Conservation (phyloP, 2,113 vertebrate genomes). For the Aplodontia rufa region DNA sequence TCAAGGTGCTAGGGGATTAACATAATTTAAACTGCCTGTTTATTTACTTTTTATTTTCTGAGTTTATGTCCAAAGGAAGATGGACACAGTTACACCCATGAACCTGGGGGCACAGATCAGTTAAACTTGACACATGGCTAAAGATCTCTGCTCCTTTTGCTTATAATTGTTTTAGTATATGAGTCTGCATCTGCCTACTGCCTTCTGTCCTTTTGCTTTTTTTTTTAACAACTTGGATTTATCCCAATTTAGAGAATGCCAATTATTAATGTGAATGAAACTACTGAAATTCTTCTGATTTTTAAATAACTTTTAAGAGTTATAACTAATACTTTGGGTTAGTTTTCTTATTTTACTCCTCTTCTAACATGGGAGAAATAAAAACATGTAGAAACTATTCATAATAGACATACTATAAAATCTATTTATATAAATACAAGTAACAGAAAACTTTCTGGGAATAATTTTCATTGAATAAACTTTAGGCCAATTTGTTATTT, state of each 20-base stretch:
- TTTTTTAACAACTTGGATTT: conserved; percentile 52
- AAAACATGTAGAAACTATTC: background rate
- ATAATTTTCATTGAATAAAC: conserved; percentile 65
- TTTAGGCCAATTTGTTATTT: conserved; percentile 55
- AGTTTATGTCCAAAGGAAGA: background rate
- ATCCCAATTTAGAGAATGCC: background rate
- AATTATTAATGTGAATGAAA: conserved; percentile 51
- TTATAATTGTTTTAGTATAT: background rate
- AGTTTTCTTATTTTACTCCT: background rate
- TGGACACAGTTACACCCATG: background rate
- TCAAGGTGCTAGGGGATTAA: background rate
- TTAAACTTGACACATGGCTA: background rate
- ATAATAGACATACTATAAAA: background rate
- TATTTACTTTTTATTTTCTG: background rate
- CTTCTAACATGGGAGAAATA: background rate
- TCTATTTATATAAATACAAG: conserved; percentile 23
- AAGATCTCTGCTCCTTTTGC: background rate
- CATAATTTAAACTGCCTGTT: background rate
- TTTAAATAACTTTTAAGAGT: conserved; percentile 17
- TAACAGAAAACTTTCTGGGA: conserved; percentile 32
- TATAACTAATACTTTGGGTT: conserved; percentile 30
- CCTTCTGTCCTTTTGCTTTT: background rate
- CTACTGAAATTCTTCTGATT: conserved; percentile 41
- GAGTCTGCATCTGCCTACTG: background rate
- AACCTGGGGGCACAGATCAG: background rate